Conservation (phyloP, 1,140 invertebrate species). For the Globodera rostochiensis region DNA sequence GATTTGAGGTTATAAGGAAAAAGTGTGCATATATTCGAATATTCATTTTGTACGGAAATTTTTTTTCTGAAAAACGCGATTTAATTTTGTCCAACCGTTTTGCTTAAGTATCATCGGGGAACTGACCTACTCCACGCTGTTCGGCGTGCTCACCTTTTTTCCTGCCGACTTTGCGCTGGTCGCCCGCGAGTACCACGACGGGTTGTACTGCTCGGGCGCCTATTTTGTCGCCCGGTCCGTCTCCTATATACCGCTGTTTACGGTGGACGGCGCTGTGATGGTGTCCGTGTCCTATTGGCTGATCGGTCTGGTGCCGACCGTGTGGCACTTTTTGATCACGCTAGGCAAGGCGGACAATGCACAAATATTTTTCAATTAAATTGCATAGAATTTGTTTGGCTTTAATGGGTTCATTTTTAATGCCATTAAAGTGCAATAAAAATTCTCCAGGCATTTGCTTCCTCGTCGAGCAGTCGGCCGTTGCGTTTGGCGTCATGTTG, state of each 20-base stretch:
- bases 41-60: constrained; percentile 25
- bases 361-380: neutral
- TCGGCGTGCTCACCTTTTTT: constrained; percentile 62
- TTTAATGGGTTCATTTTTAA: too few relatives aligned
- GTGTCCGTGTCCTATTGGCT: constrained; percentile 59
- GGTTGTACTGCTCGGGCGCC: constrained; percentile 53
- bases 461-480: constrained; percentile 61
- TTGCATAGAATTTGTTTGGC: too few relatives aligned
- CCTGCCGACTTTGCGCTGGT: constrained; percentile 60
- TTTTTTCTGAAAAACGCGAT: neutral
- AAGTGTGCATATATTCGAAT: too few relatives aligned
- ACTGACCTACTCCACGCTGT: constrained; percentile 62
- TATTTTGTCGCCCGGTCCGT: constrained; percentile 57
- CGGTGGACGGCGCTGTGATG: constrained; percentile 61
- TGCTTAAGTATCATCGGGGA: constrained; percentile 40
- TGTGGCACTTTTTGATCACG: constrained; percentile 31
- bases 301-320: constrained; percentile 54
- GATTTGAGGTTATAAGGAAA: too few relatives aligned
- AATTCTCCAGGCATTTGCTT: constrained; percentile 46
- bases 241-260: constrained; percentile 64
- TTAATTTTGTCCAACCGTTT: neutral
- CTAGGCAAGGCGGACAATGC: constrained; percentile 25
- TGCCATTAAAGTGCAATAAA: neutral
- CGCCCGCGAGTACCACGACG: constrained; percentile 64
- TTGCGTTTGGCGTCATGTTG: constrained; percentile 65